phyloP scores from a whole-genome alignment of 1,140 invertebrate species.

The Ceratitis capitata region DNA sequence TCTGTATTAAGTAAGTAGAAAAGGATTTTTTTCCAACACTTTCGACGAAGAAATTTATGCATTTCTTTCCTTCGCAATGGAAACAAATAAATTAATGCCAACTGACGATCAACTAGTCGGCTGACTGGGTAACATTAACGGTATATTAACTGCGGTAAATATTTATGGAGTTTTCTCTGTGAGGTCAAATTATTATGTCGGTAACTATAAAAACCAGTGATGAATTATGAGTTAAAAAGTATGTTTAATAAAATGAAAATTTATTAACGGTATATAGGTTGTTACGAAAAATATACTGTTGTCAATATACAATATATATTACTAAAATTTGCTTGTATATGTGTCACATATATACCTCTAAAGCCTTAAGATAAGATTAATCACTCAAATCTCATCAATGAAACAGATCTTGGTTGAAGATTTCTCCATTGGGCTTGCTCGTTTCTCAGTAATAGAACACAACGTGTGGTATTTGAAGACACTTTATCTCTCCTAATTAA shows the following conservation, averaged over 20 bases:
- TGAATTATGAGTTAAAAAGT: background rate
- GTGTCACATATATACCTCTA: too few relatives aligned
- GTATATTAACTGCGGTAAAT: background rate
- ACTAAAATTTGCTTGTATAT: too few relatives aligned
- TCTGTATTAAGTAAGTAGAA: background rate
- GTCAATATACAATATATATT: too few relatives aligned
- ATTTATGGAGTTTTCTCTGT: background rate
- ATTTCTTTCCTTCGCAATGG: background rate
- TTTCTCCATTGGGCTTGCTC: too few relatives aligned
- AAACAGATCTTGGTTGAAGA: too few relatives aligned
- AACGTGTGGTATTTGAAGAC: too few relatives aligned
- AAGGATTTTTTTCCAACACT: background rate
- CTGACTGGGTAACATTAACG: background rate
- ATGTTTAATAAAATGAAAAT: background rate
- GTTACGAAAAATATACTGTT: background rate
- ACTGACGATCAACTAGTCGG: background rate
- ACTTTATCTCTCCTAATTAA: too few relatives aligned
- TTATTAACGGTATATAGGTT: background rate
- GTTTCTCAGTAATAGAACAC: too few relatives aligned
- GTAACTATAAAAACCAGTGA: background rate
- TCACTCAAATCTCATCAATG: too few relatives aligned
- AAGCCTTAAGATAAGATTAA: too few relatives aligned
- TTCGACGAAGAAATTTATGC: too few relatives aligned
- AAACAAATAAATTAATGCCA: background rate
- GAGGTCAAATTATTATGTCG: background rate